Percentiles rank a stretch among this genome's conserved stretches.
phyloP scores from a whole-genome alignment of 2,888 invertebrate genomes.

The Agriotes lineatus region DNA sequence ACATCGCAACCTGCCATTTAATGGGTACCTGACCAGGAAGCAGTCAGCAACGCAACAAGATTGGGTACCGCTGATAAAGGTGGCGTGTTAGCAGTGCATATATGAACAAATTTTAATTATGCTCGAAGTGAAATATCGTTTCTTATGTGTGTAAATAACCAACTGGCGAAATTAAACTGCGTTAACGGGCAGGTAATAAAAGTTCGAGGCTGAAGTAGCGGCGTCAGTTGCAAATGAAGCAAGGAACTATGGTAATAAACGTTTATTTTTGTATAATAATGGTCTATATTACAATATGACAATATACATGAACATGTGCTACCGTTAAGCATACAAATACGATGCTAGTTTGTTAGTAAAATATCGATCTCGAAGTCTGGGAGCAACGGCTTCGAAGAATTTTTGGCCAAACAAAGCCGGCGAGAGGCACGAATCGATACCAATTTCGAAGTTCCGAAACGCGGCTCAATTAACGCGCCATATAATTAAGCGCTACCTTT shows the following conservation, averaged over 20 bases:
- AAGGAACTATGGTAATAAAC: constrained; percentile 56
- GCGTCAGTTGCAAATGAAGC: constrained; percentile 20
- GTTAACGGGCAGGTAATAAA: constrained; percentile 23
- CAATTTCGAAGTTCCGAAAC: constrained; percentile 41
- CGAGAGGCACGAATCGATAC: constrained; percentile 40
- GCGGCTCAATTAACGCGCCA: constrained; percentile 39
- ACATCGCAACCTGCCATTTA: no score
- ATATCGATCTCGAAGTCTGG: constrained; percentile 51
- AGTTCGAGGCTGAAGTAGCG: not conserved
- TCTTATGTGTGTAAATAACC: constrained; percentile 25
- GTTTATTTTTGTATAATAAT: constrained; percentile 57
- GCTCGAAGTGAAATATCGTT: constrained; percentile 12
- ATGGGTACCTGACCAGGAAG: no score
- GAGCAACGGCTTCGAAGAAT: constrained; percentile 23
- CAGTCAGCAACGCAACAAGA: no score
- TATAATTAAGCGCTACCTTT: constrained; percentile 42
- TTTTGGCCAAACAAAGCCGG: constrained; percentile 28
- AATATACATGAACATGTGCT: constrained; percentile 62
- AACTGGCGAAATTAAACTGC: constrained; percentile 19
- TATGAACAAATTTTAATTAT: constrained; percentile 30
- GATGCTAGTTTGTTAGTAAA: constrained; percentile 51
- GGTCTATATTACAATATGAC: constrained; percentile 63
- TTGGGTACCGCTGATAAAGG: constrained; percentile 6
- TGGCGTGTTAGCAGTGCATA: constrained; percentile 24
- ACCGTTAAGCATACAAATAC: constrained; percentile 60